Percentiles rank a stretch among this genome's conserved stretches.
Evolutionary conservation across 1,140 invertebrate genomes (phyloP).

Genomic region (Cyclargus thomasi): DNA sequence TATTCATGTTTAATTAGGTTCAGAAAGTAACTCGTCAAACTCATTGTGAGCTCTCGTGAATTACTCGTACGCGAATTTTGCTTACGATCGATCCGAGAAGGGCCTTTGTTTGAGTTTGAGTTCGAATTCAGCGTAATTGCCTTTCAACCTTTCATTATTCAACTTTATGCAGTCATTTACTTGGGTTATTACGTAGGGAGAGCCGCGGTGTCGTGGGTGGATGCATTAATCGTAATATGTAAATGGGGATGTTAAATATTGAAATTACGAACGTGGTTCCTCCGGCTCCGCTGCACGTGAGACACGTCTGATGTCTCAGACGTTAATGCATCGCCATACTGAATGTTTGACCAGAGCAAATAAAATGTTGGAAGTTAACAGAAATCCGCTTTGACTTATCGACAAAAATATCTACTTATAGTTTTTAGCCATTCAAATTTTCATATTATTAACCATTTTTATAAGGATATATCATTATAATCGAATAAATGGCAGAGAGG

Average conservation of each 20-base stretch:
- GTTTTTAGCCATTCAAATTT: no score
- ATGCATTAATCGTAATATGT: slow-evolving; percentile 73
- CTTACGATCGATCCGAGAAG: slow-evolving; percentile 66
- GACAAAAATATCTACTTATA: no score
- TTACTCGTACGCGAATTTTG: slow-evolving; percentile 70
- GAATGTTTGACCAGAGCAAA: not conserved
- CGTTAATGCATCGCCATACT: not conserved
- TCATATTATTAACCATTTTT: no score
- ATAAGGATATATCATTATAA: no score
- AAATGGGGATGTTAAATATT: slow-evolving; percentile 69
- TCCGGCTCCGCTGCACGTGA: slow-evolving; percentile 27
- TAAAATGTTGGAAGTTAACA: not conserved
- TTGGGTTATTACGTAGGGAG: slow-evolving; percentile 70
- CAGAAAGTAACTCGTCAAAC: slow-evolving; percentile 63
- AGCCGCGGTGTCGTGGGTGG: slow-evolving; percentile 63
- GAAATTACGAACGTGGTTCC: slow-evolving; percentile 52
- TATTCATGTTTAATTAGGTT: slow-evolving; percentile 59
- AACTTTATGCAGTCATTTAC: slow-evolving; percentile 74
- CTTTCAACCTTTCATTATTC: slow-evolving; percentile 74
- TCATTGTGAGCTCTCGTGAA: slow-evolving; percentile 68
- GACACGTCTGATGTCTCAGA: not conserved
- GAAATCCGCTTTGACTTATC: not conserved
- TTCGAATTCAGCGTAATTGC: slow-evolving; percentile 74
- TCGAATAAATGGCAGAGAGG: no score
- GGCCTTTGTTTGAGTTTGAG: slow-evolving; percentile 71